Conservation (phyloP, 2,797 vertebrate species). For the Tamandua tetradactyla region DNA sequence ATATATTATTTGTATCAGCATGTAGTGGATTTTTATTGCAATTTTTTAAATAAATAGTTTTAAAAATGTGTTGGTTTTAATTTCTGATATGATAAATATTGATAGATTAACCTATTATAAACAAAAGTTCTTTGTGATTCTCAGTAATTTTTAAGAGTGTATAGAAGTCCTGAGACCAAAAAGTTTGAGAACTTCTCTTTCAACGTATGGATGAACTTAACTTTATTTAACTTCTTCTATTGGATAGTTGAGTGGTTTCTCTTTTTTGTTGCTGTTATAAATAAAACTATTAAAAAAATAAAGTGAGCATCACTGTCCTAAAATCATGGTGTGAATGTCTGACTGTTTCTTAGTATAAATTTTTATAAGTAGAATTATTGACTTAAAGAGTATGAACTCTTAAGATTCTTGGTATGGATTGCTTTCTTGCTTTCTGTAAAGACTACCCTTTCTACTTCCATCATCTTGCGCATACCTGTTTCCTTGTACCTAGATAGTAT, state of each 20-base stretch:
- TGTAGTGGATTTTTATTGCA: no score
- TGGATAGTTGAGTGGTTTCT: background rate
- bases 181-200: no score
- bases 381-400: background rate
- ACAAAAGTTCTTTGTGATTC: no score
- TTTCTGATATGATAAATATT: no score
- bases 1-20: background rate
- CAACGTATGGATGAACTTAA: background rate
- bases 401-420: background rate
- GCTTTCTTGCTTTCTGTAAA: background rate
- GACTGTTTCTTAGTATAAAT: background rate
- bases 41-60: no score
- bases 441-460: slow-evolving; percentile 22
- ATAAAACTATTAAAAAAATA: no score
- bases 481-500: background rate
- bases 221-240: background rate
- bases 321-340: background rate
- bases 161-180: no score
- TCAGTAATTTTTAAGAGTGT: no score
- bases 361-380: background rate
- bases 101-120: no score
- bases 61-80: no score
- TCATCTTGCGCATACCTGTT: background rate
- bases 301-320: background rate
- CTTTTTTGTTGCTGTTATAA: background rate